Evolutionary conservation across 2,797 vertebrate species (phyloP).

Genomic region (Gila robusta): DNA sequence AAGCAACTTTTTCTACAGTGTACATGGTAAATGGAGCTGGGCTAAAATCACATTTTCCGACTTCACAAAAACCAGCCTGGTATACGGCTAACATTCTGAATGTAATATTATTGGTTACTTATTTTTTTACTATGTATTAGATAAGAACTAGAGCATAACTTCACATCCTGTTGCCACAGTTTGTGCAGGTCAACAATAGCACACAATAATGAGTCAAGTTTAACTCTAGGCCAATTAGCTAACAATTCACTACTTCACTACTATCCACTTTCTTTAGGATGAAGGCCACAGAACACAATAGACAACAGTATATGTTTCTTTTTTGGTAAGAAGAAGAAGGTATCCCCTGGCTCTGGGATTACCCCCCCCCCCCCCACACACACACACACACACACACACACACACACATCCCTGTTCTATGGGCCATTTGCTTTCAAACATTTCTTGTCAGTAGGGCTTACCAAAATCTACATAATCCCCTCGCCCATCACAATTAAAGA

Average conservation of each 20-base stretch:
- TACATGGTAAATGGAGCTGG: too few species aligned
- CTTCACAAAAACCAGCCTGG: too few species aligned
- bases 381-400: conserved; percentile 76
- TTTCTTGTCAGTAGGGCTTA: conserved; percentile 85
- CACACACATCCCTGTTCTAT: conserved; percentile 80
- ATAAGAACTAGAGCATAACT: background rate
- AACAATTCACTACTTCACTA: conserved; percentile 36
- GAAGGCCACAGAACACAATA: conserved; percentile 73
- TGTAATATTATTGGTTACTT: background rate
- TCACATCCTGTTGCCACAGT: background rate
- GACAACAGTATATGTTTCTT: conserved; percentile 77
- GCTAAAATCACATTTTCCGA: too few species aligned
- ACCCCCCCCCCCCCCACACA: conserved; percentile 80
- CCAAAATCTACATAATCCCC: conserved; percentile 86
- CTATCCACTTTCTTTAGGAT: conserved; percentile 69
- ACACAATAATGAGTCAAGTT: background rate
- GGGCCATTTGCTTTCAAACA: conserved; percentile 85
- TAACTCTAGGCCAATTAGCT: conserved; percentile 2
- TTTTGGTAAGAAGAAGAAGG: conserved; percentile 81
- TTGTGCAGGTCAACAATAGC: background rate
- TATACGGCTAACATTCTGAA: background rate
- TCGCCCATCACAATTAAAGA: conserved; percentile 87
- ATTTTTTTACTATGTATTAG: background rate
- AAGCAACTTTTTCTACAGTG: background rate
- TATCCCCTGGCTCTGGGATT: conserved; percentile 84